Base-by-base conservation (phyloP, 2,797 vertebrate species). In the Anguilla marmorata region DNA sequence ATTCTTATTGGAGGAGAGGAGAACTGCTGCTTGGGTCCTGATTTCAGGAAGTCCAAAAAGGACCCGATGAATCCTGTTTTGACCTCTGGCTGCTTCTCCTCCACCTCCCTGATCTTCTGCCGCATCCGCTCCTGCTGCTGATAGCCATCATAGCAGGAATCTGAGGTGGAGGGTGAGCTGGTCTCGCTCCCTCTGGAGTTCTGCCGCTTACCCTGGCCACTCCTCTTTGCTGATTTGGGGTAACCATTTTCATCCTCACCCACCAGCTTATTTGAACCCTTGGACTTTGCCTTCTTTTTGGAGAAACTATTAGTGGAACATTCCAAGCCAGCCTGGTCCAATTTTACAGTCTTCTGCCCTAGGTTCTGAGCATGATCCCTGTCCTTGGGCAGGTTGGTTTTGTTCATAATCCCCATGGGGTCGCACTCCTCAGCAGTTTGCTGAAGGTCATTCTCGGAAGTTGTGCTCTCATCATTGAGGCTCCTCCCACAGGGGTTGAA, bases 1-100 rank as follows among this genome's bases (percentile, higher is more conserved):
- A 97, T 97, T 83, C 98, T 96, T 1, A 98, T 94, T 1, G 98
- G 96, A 92, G 97, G 98, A 82, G 97, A 96, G 16, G 98, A 98
- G 94, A 98, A 98, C 86, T 98, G 97, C 83, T 99, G 98, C 92
- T 98, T 99, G 85, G 98, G 98, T 63, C 98, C 99, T 83, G 98
- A 98, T 92, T 99, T 99, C 9, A 99, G 95, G 90, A 99, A 99
- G 95, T 99, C 99, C 88, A 99, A 96, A 94, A 99, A 99, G 90
- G 99, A 99, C 80, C 97, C 99, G 6, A 99, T 98, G 92, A 99
- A 99, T 88, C 99, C 99, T 37, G 96, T 99, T 96, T 98, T 99
- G 89, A 99, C 98, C 93, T 99, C 99, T 82, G 99, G 99, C 87
- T 99, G 99, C 90, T 99, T 99, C 94, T 99, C 99, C 91, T 99